Conservation (phyloP, 1,140 invertebrate genomes). For the Melipona quadrifasciata region DNA sequence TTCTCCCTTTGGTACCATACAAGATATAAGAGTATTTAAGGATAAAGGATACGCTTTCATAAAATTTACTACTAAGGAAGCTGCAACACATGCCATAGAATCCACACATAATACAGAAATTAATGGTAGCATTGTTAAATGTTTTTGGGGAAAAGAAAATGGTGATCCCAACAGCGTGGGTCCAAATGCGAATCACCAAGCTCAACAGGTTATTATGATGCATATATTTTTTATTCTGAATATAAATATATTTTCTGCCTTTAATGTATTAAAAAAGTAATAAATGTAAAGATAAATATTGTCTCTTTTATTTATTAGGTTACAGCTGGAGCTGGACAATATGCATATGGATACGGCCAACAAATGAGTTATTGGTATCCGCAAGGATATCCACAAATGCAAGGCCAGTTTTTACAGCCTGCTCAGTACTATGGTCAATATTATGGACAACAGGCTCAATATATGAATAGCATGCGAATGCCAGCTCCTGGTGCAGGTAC, state of each 20-base stretch:
- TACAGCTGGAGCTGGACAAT: constrained; percentile 83
- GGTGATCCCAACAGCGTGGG: constrained; percentile 87
- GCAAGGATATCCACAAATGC: constrained; percentile 85
- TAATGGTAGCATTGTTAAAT: constrained; percentile 97
- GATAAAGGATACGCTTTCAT: constrained; percentile 99
- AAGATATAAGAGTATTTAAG: constrained; percentile 99
- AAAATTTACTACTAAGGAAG: constrained; percentile 98
- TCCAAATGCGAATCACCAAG: constrained; percentile 82
- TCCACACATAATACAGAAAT: constrained; percentile 98
- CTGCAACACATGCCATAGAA: constrained; percentile 98
- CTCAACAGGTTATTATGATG: constrained; percentile 79
- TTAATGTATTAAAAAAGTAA: neutral
- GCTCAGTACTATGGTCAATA: constrained; percentile 84
- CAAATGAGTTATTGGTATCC: constrained; percentile 93
- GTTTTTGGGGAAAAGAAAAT: constrained; percentile 99
- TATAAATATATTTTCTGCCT: neutral
- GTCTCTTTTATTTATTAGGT: constrained; percentile 62
- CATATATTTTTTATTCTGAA: neutral
- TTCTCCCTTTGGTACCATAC: constrained; percentile 95
- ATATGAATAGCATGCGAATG: constrained; percentile 83
- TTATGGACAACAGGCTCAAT: constrained; percentile 80
- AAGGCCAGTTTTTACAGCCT: constrained; percentile 79
- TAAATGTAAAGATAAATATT: neutral
- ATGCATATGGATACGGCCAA: constrained; percentile 87
- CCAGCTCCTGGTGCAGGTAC: constrained; percentile 81